Base-by-base conservation (phyloP, 2,888 invertebrate species). In the Lutraria lutraria region DNA sequence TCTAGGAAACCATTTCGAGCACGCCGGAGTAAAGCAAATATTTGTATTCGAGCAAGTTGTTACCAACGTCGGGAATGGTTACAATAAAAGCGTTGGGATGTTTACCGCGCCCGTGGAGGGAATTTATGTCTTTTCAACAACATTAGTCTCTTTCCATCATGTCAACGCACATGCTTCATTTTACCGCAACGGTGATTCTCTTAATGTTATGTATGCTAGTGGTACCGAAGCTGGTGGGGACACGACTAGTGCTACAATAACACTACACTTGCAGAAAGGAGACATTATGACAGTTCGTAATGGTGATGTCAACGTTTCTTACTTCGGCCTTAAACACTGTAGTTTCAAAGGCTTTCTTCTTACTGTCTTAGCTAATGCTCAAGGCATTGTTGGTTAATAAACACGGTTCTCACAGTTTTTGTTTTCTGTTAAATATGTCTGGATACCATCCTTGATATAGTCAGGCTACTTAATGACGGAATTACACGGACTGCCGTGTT, bases 341-440 rank as follows among this genome's bases (percentile, higher is more conserved):
- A 56, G 56, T 21, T 85, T 85, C 34, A 56, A 80, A 15, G 85
- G 85, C 0, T 85, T 85, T 34, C 85, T 85, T 29, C 53, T 84
- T 16, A 43, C 25, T 2, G 21, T n/a, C n/a, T 13, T 31, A 3
- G 25, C 16, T 15, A 43, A 43, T n/a, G 53, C 8, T 15, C 53
- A 10, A 13, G 29, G 19, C 29, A 53, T 72, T 19, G 29, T 72
- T 54, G 84, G 72, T 6, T 25, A 29, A 34, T 43, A 43, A 68
- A 8, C 43, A 43, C 8, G 8, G 43, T 43, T 43, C 8, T 43
- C 43, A 8, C 43, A 43, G 8, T 43, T 8, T 43, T 43, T 43
- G 43, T 43, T 43, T 8, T 43, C 8, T 43, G 2, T 43, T 43
- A 2, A 8, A 43, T 43, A 43, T 43, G 2, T 8, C 43, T 43